Evolutionary conservation across 2,113 vertebrate species (phyloP), one percentile per base, ranked within the genome.

Genomic region (Salminus brasiliensis): DNA sequence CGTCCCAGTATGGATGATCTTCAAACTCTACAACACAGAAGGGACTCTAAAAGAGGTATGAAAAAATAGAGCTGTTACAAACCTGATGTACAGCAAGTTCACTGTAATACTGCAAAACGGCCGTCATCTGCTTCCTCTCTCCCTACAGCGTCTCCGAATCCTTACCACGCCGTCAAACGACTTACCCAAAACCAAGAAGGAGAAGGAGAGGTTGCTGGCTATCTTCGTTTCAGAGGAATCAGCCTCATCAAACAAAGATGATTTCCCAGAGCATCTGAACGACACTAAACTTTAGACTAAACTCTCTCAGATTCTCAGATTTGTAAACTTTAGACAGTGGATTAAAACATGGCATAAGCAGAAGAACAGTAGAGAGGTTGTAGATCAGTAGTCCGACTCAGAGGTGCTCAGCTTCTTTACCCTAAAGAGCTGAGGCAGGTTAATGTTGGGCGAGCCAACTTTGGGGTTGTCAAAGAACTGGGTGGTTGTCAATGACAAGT

Each of bases 31-130:
- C 84, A 90, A 82, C 49, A 94, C 95, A 74, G 94, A 95, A 83
- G 98, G 98, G 74, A 92, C 96, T 6, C 82, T 98, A 73, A 93
- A 67, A 92, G 93, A 99, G 95, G 98, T 99, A 52, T 21, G 18
- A 52, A 21, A 18, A 52, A 45, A 45, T 13, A 1, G 43, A 45
- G 16, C 12, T 45, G 43, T 9, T 2, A 43, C 1, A 74, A 10
- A 32, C 23, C 18, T 39, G 2, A 2, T 10, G 9, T n/a, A n/a
- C n/a, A n/a, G n/a, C n/a, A n/a, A n/a, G 1, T 9, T 73, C 30
- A 74, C n/a, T 47, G 21, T 21, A 63, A 13, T 27, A 63, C 18
- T 10, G 41, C 3, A 76, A 41, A 76, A 13, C 21, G 29, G 13
- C 16, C 34, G 8, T 2, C 12, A 3, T 67, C 15, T 7, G 10